Evolutionary conservation across 1,140 invertebrate genomes (phyloP).

Genomic region (Dendroctonus valens): DNA sequence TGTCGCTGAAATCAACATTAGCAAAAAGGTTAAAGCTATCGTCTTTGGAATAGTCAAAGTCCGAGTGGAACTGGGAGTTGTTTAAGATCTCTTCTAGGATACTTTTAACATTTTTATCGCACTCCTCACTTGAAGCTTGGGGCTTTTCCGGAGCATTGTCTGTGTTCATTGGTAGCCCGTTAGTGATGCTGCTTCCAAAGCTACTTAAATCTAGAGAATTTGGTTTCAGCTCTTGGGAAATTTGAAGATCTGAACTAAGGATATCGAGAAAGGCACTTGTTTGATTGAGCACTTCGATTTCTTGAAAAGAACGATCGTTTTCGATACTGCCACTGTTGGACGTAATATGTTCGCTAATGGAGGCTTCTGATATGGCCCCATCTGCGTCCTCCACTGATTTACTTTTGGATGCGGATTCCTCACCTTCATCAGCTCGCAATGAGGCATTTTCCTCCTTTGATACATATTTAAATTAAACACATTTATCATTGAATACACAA

Average conservation of each 20-base stretch:
- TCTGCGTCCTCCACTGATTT: conserved; percentile 2
- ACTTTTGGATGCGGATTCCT: too few relatives aligned
- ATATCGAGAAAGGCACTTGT: conserved; percentile 26
- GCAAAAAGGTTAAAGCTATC: conserved; percentile 47
- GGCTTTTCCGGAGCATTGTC: not conserved
- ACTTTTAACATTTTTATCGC: conserved; percentile 39
- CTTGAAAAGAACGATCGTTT: conserved; percentile 48
- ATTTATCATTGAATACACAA: too few relatives aligned
- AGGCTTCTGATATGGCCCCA: conserved; percentile 27
- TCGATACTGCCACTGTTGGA: conserved; percentile 41
- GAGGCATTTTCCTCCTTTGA: too few relatives aligned
- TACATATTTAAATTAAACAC: too few relatives aligned
- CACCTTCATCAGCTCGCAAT: too few relatives aligned
- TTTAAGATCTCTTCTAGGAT: conserved; percentile 47
- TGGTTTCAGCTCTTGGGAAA: conserved; percentile 28
- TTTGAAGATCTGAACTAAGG: conserved; percentile 22
- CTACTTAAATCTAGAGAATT: conserved; percentile 36
- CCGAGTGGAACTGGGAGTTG: conserved; percentile 41
- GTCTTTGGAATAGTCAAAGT: conserved; percentile 35
- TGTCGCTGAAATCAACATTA: conserved; percentile 45
- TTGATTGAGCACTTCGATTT: conserved; percentile 46
- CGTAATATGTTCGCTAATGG: conserved; percentile 44
- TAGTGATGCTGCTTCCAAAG: conserved; percentile 34
- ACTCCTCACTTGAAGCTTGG: conserved; percentile 19
- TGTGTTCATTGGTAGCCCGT: conserved; percentile 17